phyloP scores from a whole-genome alignment of 2,113 vertebrate species.

The Girardinichthys multiradiatus region DNA sequence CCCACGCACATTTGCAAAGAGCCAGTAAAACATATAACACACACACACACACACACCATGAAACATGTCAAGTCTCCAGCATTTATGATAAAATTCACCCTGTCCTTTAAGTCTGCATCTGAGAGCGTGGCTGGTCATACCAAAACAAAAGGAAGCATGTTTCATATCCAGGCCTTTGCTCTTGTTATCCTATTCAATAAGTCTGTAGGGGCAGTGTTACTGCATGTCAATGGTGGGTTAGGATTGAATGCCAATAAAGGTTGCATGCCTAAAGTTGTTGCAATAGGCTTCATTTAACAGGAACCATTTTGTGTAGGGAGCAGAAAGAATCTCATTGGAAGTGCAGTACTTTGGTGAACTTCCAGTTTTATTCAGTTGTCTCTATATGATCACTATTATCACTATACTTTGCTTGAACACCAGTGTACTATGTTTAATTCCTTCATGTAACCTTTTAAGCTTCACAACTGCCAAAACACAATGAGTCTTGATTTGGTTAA shows the following conservation, averaged over 20 bases:
- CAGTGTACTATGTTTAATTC: conserved; percentile 1
- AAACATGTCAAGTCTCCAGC: conserved; percentile 19
- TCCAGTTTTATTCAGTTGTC: conserved; percentile 10
- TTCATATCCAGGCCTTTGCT: conserved; percentile 24
- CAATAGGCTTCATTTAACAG: conserved; percentile 8
- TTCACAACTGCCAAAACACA: conserved; percentile 37
- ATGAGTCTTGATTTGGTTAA: conserved; percentile 36
- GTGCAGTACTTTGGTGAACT: background rate
- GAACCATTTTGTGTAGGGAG: conserved; percentile 6
- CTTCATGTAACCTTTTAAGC: conserved; percentile 39
- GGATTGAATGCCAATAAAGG: background rate
- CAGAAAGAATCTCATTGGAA: conserved; percentile 2
- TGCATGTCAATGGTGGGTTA: background rate
- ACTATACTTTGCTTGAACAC: conserved; percentile 19
- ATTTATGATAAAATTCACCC: conserved; percentile 36
- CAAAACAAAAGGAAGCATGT: conserved; percentile 21
- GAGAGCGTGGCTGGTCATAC: conserved; percentile 25
- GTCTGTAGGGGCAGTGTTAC: conserved; percentile 10
- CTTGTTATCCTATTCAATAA: conserved; percentile 43
- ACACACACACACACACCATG: conserved; percentile 4
- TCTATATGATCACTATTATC: conserved; percentile 27
- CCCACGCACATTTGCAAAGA: conserved; percentile 54
- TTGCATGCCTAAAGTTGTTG: conserved; percentile 27
- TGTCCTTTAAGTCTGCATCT: conserved; percentile 46
- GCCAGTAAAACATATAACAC: conserved; percentile 23